Evolutionary conservation across 2,797 vertebrate genomes (phyloP).

Genomic region (Cebuella pygmaea): DNA sequence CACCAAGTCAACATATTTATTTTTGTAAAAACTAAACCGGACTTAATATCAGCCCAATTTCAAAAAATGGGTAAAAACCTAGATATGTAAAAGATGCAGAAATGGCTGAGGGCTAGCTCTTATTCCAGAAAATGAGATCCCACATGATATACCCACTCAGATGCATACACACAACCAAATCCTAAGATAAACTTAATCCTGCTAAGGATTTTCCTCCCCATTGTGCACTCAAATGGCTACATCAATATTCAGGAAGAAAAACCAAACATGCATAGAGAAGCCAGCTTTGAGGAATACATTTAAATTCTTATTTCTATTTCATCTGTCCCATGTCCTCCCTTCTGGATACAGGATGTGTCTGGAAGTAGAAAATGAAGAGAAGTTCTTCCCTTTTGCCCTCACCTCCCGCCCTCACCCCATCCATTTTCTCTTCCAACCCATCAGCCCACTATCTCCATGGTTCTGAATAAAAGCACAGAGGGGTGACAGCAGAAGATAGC

Average conservation of each 20-base stretch:
- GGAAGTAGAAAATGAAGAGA: neutral
- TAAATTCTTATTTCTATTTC: constrained; percentile 38
- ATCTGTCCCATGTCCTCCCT: neutral
- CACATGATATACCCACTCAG: neutral
- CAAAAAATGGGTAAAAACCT: neutral
- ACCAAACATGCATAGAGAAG: neutral
- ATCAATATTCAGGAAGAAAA: constrained; percentile 57
- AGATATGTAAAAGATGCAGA: neutral
- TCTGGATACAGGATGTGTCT: neutral
- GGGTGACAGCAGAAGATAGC: neutral
- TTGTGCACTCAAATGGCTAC: neutral
- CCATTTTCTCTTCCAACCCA: neutral
- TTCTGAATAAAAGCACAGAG: neutral
- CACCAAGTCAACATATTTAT: neutral
- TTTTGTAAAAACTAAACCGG: neutral
- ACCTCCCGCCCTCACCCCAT: no score
- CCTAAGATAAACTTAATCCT: constrained; percentile 27
- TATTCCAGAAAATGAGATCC: constrained; percentile 19
- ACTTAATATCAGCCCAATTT: neutral
- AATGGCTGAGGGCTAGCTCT: neutral
- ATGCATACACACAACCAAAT: neutral
- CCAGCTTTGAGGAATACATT: neutral
- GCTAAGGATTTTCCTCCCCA: neutral
- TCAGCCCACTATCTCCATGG: neutral
- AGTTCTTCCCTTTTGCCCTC: neutral